Conservation (phyloP, 2,888 invertebrate genomes). For the Hesperia comma region DNA sequence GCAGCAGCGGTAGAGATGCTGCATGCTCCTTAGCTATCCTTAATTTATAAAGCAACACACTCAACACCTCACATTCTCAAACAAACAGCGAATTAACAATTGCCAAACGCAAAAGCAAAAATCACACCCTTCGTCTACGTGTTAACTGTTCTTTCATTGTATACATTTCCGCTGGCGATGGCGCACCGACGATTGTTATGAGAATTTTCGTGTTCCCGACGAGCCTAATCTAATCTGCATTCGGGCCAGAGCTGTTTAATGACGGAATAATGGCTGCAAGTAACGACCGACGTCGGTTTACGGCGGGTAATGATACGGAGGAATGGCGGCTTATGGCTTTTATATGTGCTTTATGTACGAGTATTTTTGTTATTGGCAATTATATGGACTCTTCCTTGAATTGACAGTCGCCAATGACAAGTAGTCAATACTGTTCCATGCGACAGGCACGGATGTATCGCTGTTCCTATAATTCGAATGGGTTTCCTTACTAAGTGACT, state of each 20-base stretch:
- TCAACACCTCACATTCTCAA: too few species aligned
- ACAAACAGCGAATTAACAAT: neutral
- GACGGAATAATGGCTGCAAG: constrained; percentile 38
- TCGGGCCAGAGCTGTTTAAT: constrained; percentile 32
- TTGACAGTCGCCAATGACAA: neutral
- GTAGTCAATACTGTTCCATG: neutral
- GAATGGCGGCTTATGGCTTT: constrained; percentile 22
- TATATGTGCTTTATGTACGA: constrained; percentile 4
- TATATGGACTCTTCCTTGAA: neutral
- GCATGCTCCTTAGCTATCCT: too few species aligned
- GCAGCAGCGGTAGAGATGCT: too few species aligned
- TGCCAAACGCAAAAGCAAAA: neutral
- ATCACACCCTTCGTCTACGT: constrained; percentile 1
- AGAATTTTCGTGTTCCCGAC: constrained; percentile 15
- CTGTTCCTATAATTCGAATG: too few species aligned
- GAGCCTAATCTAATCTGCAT: constrained; percentile 33
- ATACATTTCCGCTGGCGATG: neutral
- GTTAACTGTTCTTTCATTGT: constrained; percentile 5
- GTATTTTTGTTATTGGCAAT: neutral
- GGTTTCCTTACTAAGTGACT: too few species aligned
- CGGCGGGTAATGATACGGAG: constrained; percentile 26
- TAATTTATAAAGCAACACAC: too few species aligned
- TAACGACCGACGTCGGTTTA: constrained; percentile 35
- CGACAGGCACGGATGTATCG: too few species aligned
- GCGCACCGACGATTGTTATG: neutral